phyloP scores from a whole-genome alignment of 2,113 vertebrate species.

The Lipotes vexillifer region DNA sequence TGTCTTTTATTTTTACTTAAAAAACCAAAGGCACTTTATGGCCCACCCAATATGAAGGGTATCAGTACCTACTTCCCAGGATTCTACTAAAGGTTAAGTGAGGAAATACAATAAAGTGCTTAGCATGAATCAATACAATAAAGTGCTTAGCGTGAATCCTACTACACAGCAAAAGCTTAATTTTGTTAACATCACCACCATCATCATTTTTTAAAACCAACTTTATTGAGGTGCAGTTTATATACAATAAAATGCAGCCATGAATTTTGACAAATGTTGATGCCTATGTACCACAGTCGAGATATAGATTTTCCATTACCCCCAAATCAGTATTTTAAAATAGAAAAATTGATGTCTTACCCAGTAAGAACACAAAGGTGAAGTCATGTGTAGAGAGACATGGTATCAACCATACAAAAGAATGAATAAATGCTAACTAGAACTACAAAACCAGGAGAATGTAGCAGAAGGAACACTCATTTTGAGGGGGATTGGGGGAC shows the following conservation, averaged over 20 bases:
- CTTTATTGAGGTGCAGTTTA: not conserved
- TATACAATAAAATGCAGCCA: not conserved
- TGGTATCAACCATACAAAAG: not conserved
- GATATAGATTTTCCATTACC: not conserved
- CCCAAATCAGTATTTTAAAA: not conserved
- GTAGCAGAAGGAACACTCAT: not conserved
- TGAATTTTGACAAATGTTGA: not conserved
- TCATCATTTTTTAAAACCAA: not conserved
- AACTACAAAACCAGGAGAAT: not conserved
- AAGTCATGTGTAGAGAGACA: conserved; percentile 5
- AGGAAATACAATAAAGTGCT: not conserved
- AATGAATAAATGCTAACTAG: not conserved
- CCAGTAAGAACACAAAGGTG: conserved; percentile 7
- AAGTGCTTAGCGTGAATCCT: not conserved
- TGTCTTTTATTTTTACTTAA: too few species aligned
- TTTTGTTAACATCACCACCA: not conserved
- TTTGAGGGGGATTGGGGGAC: not conserved
- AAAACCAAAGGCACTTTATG: too few species aligned
- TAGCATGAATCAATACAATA: not conserved
- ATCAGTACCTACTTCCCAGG: not conserved
- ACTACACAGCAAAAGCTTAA: not conserved
- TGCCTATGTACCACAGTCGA: not conserved
- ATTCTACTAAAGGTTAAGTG: not conserved
- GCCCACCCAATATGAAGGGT: too few species aligned
- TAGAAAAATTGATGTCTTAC: not conserved